Evolutionary conservation across 2,113 vertebrate genomes (phyloP), one percentile per base, ranked within the genome.

Genomic region (Rhinichthys klamathensis): DNA sequence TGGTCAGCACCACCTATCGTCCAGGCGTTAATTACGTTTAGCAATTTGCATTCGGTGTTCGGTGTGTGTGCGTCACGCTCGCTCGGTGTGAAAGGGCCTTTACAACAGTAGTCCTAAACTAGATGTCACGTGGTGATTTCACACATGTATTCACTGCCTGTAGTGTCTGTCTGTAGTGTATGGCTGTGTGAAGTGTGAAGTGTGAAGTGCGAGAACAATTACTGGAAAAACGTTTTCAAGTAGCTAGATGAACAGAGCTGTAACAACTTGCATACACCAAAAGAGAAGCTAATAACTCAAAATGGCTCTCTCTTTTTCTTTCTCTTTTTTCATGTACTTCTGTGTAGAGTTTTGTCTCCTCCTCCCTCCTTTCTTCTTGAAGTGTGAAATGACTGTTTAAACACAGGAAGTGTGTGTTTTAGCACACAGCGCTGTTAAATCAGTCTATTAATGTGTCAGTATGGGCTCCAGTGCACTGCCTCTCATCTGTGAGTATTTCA

Each of bases 401-500:
- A 65, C 27, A 32, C 63, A 30, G 63, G 63, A 65, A 65, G 27
- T 32, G 63, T 41, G 67, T 38, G 9, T 18, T 25, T 49, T 2
- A 23, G 2, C 32, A 51, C 23, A 10, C n/a, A 16, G 38, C 21
- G 11, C 38, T 63, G 32, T 44, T 69, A 7, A 74, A 38, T 4
- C 83, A 18, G 30, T 56, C 21, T 10, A 67, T 76, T 67, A 69
- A 32, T 25, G 60, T 51, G 51, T 63, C 51, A 61, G 44, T 11
- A 86, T 86, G 85, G 79, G 60, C 21, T 44, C 32, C 27, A 21
- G 6, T n/a, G 16, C 77, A 35, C 25, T 85, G 61, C 38, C 23
- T 63, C 32, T 82, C 15, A 54, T 41, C 78, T 75, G 85, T 86
- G 41, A 86, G 84, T 86, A 82, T 30, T 75, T 44, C 1, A 27